These are phyloP conservation scores for Kradibia gibbosae DNA, from an alignment of 1,140 invertebrate species.

Conservation along the genomic window DNA sequence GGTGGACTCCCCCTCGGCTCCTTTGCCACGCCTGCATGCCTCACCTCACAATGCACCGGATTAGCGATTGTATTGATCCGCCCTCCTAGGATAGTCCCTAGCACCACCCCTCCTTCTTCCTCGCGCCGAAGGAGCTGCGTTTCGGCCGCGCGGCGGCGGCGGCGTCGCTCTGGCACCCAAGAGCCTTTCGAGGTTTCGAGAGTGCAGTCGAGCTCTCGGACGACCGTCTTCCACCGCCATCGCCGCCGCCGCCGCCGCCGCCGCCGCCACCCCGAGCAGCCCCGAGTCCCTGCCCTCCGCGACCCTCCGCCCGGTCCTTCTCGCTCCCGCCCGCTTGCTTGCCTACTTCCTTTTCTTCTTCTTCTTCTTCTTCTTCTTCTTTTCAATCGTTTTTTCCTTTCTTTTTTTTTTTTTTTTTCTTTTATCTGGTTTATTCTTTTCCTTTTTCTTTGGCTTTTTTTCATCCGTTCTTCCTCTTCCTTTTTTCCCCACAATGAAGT, in stretches of 20 bases:
- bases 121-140: conserved; percentile 63
- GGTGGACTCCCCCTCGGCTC: conserved; percentile 56
- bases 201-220: conserved; percentile 51
- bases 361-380: not conserved
- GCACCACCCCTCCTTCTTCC: conserved; percentile 58
- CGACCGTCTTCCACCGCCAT: conserved; percentile 40
- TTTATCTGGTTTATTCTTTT: conserved; percentile 35
- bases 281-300: no score
- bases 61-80: conserved; percentile 73
- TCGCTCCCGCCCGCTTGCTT: not conserved
- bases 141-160: conserved; percentile 59
- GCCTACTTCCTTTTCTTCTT: conserved; percentile 37
- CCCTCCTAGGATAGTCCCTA: conserved; percentile 70
- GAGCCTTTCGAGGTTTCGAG: conserved; percentile 55
- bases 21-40: conserved; percentile 67
- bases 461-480: conserved; percentile 41
- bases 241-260: conserved; percentile 19
- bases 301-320: not conserved
- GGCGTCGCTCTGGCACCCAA: conserved; percentile 53
- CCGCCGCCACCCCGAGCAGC: conserved; percentile 12
- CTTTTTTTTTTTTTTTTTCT: conserved; percentile 42
- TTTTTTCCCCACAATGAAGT: conserved; percentile 24
- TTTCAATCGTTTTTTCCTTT: not conserved
- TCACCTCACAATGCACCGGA: conserved; percentile 71
- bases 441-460: conserved; percentile 37